Conservation (phyloP, 2,888 invertebrate genomes). For the Charanyca ferruginea region DNA sequence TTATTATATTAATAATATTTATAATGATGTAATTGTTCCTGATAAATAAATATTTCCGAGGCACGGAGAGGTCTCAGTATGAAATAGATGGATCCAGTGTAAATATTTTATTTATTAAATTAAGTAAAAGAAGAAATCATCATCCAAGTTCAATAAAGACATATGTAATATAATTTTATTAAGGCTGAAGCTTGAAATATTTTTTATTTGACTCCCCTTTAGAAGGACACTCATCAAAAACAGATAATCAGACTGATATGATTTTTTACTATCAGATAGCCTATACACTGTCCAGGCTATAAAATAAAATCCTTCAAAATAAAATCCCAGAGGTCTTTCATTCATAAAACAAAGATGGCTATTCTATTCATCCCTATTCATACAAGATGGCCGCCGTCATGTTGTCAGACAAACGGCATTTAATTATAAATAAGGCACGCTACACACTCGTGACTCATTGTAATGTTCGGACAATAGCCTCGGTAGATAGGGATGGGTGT, state of each 20-base stretch:
- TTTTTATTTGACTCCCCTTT: background rate
- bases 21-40: too few relatives aligned
- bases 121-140: background rate
- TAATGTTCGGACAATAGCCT: constrained; percentile 60
- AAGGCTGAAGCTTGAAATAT: background rate
- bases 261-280: background rate
- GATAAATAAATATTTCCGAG: too few relatives aligned
- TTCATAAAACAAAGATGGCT: constrained; percentile 36
- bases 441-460: constrained; percentile 60
- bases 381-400: constrained; percentile 35
- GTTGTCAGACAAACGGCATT: constrained; percentile 61
- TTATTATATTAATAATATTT: too few relatives aligned
- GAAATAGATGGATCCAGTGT: background rate
- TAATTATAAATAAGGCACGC: constrained; percentile 66
- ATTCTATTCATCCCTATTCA: constrained; percentile 48
- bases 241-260: background rate
- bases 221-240: background rate
- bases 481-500: constrained; percentile 31
- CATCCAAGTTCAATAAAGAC: background rate
- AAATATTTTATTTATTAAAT: background rate
- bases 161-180: background rate
- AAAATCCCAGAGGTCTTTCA: constrained; percentile 15
- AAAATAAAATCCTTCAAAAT: constrained; percentile 12
- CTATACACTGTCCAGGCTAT: background rate
- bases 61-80: too few relatives aligned